Conservation (phyloP, 2,113 vertebrate genomes). For the Phoxinus phoxinus region DNA sequence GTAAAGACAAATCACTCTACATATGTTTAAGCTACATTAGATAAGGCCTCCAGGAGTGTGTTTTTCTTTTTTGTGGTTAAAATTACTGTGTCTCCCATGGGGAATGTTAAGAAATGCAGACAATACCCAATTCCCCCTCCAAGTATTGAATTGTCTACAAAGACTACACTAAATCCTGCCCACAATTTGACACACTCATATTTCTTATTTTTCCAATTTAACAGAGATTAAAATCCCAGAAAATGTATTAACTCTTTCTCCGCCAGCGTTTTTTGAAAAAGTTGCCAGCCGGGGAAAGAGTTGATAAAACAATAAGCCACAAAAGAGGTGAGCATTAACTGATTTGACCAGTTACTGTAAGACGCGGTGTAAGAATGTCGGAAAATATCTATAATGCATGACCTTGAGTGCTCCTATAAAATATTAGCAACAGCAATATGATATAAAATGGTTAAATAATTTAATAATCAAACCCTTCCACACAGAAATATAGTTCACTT, state of each 20-base stretch:
- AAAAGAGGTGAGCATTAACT: not conserved
- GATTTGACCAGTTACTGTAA: not conserved
- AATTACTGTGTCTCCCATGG: not conserved
- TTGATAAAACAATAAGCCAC: not conserved
- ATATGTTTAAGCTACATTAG: conserved; percentile 22
- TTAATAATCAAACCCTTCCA: not conserved
- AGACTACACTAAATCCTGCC: not conserved
- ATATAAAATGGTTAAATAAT: not conserved
- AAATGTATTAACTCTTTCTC: not conserved
- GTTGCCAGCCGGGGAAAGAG: too few relatives aligned
- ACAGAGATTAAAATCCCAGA: not conserved
- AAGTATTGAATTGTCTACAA: conserved; percentile 1
- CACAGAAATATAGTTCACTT: not conserved
- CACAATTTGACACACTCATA: not conserved
- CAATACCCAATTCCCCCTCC: not conserved
- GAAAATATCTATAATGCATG: not conserved
- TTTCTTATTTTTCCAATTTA: not conserved
- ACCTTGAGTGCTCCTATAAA: not conserved
- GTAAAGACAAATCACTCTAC: conserved; percentile 24
- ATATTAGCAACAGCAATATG: not conserved
- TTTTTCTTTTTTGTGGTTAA: conserved; percentile 20
- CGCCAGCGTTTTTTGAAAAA: too few relatives aligned
- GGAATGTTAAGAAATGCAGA: conserved; percentile 26
- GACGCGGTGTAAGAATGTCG: not conserved
- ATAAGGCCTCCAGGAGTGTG: conserved; percentile 16